Base-by-base conservation (phyloP, 1,140 invertebrate species). In the Cyclargus thomasi region DNA sequence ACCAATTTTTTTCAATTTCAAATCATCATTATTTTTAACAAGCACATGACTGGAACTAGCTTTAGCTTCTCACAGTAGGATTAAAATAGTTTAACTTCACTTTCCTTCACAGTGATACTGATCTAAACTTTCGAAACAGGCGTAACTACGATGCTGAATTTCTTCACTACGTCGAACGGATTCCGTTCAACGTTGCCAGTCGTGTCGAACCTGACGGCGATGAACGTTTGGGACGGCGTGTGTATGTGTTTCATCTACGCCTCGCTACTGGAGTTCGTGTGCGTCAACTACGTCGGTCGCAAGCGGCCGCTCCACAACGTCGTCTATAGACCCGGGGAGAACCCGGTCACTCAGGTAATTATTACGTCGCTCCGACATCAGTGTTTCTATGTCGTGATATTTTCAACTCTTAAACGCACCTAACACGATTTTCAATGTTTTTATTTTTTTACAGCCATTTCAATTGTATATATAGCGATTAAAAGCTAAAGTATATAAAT, bases 201-300 rank as follows among this genome's bases (percentile, higher is more conserved):
- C 63, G 97, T 98, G 63, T 97, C 97, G 14, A 97, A 98, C 88
- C 87, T 98, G 76, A 97, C 96, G 64, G 97, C 97, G 11, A 98
- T 98, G 97, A 98, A 98, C 90, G 95, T 98, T 11, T 98, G 97
- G 97, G 97, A 98, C 82, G 96, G 97, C 65, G 97, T 98, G 18
- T 98, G 97, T 81, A 98, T 98, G 97, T 97, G 97, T 90, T 98
- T 98, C 93, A 97, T 97, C 82, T 98, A 98, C 90, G 97, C 97
- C 63, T 97, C 96, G 21, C 92, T 98, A 53, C 93, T 98, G 69
- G 97, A 98, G 90, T 98, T 98, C 88, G 97, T 98, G 17, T 97
- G 96, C 85, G 97, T 98, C 74, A 98, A 98, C 93, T 98, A 98
- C 91, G 96, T 98, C 59, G 96, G 97, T 62, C 93, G 97, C n/a